Conservation (phyloP, 2,113 vertebrate genomes). For the Pycnonotus jocosus region DNA sequence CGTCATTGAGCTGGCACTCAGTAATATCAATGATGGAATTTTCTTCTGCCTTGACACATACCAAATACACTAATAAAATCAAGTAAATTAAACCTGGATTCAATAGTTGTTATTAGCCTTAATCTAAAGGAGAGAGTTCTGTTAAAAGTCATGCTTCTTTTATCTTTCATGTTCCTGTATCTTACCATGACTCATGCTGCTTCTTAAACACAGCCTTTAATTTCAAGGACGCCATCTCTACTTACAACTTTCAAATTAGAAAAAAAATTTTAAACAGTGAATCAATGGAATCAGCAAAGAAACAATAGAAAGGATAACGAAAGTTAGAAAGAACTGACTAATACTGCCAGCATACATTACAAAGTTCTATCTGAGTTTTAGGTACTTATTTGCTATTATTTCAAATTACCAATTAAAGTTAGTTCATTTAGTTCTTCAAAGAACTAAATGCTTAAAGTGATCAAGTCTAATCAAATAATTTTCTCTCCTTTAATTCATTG, state of each 20-base stretch:
- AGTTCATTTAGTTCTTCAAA: background rate
- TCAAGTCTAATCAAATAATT: background rate
- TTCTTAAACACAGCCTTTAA: background rate
- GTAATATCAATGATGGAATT: background rate
- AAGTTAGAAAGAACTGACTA: background rate
- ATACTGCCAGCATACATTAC: background rate
- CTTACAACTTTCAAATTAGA: background rate
- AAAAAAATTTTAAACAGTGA: background rate
- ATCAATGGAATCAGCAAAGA: background rate
- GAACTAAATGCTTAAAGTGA: background rate
- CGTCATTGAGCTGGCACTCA: background rate
- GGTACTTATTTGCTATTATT: background rate
- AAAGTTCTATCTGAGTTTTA: background rate
- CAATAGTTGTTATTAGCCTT: background rate
- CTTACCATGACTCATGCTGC: background rate
- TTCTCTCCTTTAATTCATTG: background rate
- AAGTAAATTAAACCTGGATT: background rate
- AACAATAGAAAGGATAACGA: background rate
- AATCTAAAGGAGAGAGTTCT: background rate
- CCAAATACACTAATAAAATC: constrained; percentile 1
- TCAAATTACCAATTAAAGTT: background rate
- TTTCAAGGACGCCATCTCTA: background rate
- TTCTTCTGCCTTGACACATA: background rate
- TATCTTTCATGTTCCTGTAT: background rate
- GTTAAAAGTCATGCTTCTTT: background rate